A percentile compares a stretch with the other conserved stretches of the same genome.
phyloP scores from a whole-genome alignment of 2,888 invertebrate species.

The Agonopterix heracliana region DNA sequence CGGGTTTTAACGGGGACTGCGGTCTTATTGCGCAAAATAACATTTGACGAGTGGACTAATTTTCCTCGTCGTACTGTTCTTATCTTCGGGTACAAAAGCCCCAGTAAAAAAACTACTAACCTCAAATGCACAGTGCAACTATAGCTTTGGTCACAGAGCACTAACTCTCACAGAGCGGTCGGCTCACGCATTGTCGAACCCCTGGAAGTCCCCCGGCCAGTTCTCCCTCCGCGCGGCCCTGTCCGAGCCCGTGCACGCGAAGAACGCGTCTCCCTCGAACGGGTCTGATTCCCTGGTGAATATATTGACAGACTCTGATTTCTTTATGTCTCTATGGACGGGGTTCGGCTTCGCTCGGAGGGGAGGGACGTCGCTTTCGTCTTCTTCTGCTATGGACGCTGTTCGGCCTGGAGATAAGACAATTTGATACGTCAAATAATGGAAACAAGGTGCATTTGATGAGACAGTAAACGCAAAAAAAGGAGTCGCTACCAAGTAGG shows the following conservation, averaged over 20 bases:
- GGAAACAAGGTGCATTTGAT: no score
- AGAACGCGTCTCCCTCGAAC: conserved; percentile 93
- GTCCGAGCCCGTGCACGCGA: conserved; percentile 76
- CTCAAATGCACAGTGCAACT: not conserved
- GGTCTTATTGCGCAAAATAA: no score
- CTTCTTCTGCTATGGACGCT: conserved; percentile 67
- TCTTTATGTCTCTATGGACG: conserved; percentile 81
- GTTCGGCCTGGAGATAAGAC: conserved; percentile 38
- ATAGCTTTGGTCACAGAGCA: conserved; percentile 20
- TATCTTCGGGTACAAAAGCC: not conserved
- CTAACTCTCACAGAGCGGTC: conserved; percentile 14
- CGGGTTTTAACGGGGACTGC: no score
- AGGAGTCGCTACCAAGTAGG: no score
- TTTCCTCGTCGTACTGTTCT: no score
- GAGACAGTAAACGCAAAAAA: no score
- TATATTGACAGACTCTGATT: conserved; percentile 93
- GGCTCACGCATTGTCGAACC: conserved; percentile 59
- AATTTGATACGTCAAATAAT: not conserved
- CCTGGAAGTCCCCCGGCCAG: conserved; percentile 70
- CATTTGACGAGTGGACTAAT: no score
- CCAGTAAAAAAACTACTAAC: not conserved
- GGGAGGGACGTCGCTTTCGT: conserved; percentile 59
- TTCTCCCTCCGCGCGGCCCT: conserved; percentile 62
- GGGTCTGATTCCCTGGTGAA: conserved; percentile 91
- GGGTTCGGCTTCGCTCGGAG: conserved; percentile 45